These are phyloP conservation scores for Athalia circularis DNA, from an alignment of 2,888 invertebrate genomes.

Conservation along the genomic window DNA sequence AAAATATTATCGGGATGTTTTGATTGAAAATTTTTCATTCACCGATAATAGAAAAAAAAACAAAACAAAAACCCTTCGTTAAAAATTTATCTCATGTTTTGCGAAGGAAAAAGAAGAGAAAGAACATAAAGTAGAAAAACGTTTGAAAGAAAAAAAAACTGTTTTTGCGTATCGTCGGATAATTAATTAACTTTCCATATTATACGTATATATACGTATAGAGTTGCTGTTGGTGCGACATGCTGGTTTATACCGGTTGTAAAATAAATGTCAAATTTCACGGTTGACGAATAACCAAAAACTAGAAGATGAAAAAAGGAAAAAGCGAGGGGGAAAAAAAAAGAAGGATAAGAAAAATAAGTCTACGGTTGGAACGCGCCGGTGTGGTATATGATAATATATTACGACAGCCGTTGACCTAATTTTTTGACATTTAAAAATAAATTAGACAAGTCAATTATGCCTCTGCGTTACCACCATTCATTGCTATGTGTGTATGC, in stretches of 20 bases:
- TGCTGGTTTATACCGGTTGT: too few relatives aligned
- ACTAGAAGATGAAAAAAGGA: neutral
- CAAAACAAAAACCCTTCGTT: too few relatives aligned
- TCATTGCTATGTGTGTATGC: too few relatives aligned
- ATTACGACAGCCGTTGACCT: neutral
- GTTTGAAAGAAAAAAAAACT: neutral
- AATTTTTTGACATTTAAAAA: constrained; percentile 43
- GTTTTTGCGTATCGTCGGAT: too few relatives aligned
- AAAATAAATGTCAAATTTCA: neutral
- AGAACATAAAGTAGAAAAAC: neutral
- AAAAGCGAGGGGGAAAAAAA: neutral
- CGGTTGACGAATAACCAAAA: neutral
- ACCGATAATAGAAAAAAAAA: too few relatives aligned
- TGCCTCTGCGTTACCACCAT: neutral
- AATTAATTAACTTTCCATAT: too few relatives aligned
- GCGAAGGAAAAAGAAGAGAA: neutral
- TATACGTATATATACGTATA: too few relatives aligned
- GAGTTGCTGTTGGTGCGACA: too few relatives aligned
- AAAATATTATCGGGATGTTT: too few relatives aligned
- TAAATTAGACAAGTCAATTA: constrained; percentile 40
- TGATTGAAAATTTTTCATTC: too few relatives aligned
- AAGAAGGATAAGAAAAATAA: neutral
- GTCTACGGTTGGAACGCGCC: neutral
- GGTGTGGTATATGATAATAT: neutral
- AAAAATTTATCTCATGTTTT: too few relatives aligned